A percentile compares a stretch with the other conserved stretches of the same genome.
These are phyloP conservation scores for Parasteatoda lunata DNA, from an alignment of 2,888 invertebrate genomes.

Conservation along the genomic window DNA sequence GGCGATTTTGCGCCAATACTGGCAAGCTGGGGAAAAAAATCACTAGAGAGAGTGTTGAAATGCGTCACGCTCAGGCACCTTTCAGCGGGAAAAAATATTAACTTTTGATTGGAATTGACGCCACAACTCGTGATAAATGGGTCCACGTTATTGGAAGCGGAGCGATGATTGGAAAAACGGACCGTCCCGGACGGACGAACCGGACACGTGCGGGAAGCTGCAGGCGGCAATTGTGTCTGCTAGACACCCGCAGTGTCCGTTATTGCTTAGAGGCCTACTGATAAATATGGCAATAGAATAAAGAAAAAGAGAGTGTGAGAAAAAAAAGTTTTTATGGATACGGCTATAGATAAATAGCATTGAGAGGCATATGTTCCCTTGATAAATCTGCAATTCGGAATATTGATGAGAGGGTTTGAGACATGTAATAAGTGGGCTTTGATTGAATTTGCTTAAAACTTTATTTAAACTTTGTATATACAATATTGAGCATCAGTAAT, in stretches of 20 bases:
- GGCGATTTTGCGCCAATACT: background rate
- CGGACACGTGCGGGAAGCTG: slow-evolving; percentile 51
- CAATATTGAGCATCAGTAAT: too few relatives aligned
- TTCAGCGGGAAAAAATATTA: slow-evolving; percentile 57
- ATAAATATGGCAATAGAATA: slow-evolving; percentile 52
- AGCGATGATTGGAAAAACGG: slow-evolving; percentile 59
- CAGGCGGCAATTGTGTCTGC: slow-evolving; percentile 40
- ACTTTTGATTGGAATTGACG: slow-evolving; percentile 69
- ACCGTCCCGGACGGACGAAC: slow-evolving; percentile 8
- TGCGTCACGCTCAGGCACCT: slow-evolving; percentile 35
- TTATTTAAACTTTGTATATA: too few relatives aligned
- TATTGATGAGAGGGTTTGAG: too few relatives aligned
- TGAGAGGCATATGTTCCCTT: background rate
- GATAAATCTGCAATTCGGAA: background rate
- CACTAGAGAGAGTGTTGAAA: background rate
- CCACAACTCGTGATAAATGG: slow-evolving; percentile 63
- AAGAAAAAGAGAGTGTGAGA: slow-evolving; percentile 19
- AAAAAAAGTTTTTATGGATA: background rate
- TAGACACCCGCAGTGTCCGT: slow-evolving; percentile 53
- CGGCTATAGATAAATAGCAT: slow-evolving; percentile 49
- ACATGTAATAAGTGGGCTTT: too few relatives aligned
- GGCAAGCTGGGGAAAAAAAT: background rate
- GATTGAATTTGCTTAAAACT: too few relatives aligned
- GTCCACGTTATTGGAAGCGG: slow-evolving; percentile 60
- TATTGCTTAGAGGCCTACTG: slow-evolving; percentile 50